These are phyloP conservation scores for Ophonus ardosiacus DNA, from an alignment of 2,888 invertebrate genomes.

Conservation along the genomic window DNA sequence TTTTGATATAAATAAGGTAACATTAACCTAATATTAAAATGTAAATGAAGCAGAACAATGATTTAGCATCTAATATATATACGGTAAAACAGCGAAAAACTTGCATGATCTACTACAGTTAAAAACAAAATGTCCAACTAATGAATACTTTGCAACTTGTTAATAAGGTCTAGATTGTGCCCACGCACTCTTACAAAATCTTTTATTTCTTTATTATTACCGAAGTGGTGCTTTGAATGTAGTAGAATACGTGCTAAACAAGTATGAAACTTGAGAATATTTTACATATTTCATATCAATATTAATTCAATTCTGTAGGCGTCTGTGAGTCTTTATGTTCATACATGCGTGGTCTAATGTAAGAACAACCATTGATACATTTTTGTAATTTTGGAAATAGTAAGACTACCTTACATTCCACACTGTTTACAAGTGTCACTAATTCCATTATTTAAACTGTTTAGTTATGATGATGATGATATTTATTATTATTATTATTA, in stretches of 20 bases:
- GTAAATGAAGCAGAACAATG: slow-evolving; percentile 16
- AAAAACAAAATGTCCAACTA: slow-evolving; percentile 31
- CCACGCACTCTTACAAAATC: slow-evolving; percentile 28
- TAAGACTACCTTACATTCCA: too few species aligned
- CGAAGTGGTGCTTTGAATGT: neutral
- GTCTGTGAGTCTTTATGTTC: too few species aligned
- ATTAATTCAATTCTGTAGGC: too few species aligned
- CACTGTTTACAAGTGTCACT: too few species aligned
- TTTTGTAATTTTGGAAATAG: too few species aligned
- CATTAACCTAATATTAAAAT: slow-evolving; percentile 19
- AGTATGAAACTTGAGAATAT: neutral
- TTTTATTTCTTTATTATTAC: slow-evolving; percentile 41
- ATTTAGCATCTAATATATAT: slow-evolving; percentile 14
- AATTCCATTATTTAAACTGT: too few species aligned
- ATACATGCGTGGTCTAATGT: too few species aligned
- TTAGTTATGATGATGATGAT: too few species aligned
- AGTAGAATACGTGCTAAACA: neutral
- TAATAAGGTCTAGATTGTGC: slow-evolving; percentile 39
- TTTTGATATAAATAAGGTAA: neutral
- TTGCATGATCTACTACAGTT: slow-evolving; percentile 41
- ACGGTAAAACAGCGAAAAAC: slow-evolving; percentile 10
- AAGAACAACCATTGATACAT: too few species aligned
- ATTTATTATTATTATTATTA: too few species aligned
- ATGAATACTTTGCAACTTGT: slow-evolving; percentile 46
- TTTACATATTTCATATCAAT: too few species aligned